Base-by-base conservation (phyloP, 2,113 vertebrate genomes). In the Abramis brama region DNA sequence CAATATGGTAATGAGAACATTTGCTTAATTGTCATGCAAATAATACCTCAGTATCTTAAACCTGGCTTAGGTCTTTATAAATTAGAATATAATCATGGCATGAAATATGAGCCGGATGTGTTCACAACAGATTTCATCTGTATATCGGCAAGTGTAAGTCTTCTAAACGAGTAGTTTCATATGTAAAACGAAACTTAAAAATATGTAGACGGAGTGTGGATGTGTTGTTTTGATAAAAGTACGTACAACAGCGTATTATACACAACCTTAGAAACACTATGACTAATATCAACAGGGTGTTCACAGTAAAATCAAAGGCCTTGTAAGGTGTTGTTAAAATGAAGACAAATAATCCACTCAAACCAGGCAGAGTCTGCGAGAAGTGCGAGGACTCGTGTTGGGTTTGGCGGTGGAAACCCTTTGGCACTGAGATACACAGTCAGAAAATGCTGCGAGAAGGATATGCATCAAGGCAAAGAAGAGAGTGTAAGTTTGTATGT, bases 401-500 rank as follows among this genome's bases (percentile, higher is more conserved):
- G 66, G 36, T 73, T 45, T 83, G 59, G 80, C 57, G 70, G 77
- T 68, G 75, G 55, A 83, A 73, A 86, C 76, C 57, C 68, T 89
- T 88, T 89, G 88, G 88, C 88, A 89, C 80, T 6, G 23, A 85
- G 50, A 82, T 78, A 83, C 79, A 89, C 43, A 76, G 87, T 82
- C 52, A 8, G 30, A 79, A 60, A 43, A 74, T 81, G 77, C 52
- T 47, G 59, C 36, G 21, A 89, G 79, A 50, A 82, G 66, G 75
- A 88, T 81, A 85, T 86, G 85, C 59, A 86, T 84, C 81, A 45
- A 82, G 52, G 27, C 85, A 50, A 66, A 70, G 30, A 15, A 71
- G 55, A 60, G 19, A 59, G 80, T n/a, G 70, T 70, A 43, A 4
- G 57, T 45, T 5, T 36, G 21, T 21, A 3, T 57, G 77, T 55